Base-by-base conservation (phyloP, 2,113 vertebrate genomes). In the Pterocles gutturalis region DNA sequence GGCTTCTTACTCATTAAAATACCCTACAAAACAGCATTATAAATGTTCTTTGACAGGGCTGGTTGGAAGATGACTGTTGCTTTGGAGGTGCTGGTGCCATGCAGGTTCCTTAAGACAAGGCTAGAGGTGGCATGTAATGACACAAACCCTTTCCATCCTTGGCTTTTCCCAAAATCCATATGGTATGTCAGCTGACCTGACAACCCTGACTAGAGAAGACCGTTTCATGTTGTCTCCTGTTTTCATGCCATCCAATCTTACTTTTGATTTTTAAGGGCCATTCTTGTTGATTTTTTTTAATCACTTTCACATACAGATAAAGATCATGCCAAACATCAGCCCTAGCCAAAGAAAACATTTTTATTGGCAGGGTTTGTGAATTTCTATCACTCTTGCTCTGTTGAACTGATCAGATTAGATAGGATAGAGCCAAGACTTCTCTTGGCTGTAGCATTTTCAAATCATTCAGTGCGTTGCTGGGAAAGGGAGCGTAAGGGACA, bases 381-480 rank as follows among this genome's bases (percentile, higher is more conserved):
- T 57, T 95, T 91, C 79, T 86, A 43, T 94, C 70, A 62, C 64
- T 90, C 65, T n/a, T 90, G 65, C 76, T 89, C 87, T 71, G 69
- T 21, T 89, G 71, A 95, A 46, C 67, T 95, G 84, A 91, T 97
- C 94, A 78, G 57, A 95, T 85, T 83, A 90, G 73, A 90, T 58
- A 95, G 31, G 45, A 84, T 72, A 85, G 45, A 91, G 84, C 88
- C 91, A 97, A 96, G 57, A 88, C 78, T 92, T 88, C 89, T 79
- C 89, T 94, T 96, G 90, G 70, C 75, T 89, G 28, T 67, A 43
- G 17, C 43, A 41, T 73, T 96, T 98, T 51, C 46, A 91, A 66
- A 87, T 89, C 75, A 65, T 33, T 83, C 51, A 55, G 36, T 38
- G 41, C 83, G 96, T 54, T 1, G 0, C 70, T 94, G 85, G 69